Evolutionary conservation across 2,797 vertebrate species (phyloP).

Genomic region (Percopsis omiscomaycus): DNA sequence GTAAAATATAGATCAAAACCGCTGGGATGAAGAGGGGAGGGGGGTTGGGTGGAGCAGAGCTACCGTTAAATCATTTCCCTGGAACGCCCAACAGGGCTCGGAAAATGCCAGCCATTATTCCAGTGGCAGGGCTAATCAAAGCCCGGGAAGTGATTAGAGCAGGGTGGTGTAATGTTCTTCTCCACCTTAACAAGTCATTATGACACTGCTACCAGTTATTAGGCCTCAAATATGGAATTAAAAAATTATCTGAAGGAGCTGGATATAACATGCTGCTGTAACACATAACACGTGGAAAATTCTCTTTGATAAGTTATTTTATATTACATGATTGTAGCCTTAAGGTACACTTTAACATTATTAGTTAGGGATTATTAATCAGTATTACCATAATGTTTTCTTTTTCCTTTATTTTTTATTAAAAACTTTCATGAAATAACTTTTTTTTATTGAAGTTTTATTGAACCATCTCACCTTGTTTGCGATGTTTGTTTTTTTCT

Average conservation of each 20-base stretch:
- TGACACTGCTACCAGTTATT: slow-evolving; percentile 41
- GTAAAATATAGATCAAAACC: slow-evolving; percentile 82
- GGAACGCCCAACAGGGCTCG: slow-evolving; percentile 56
- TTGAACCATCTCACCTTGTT: too few relatives aligned
- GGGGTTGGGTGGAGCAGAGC: slow-evolving; percentile 49
- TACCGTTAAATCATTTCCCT: slow-evolving; percentile 72
- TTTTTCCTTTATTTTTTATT: too few relatives aligned
- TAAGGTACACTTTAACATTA: too few relatives aligned
- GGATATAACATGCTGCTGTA: not conserved
- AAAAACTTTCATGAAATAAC: too few relatives aligned
- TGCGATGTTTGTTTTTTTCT: too few relatives aligned
- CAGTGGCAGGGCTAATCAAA: slow-evolving; percentile 69
- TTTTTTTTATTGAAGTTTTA: too few relatives aligned
- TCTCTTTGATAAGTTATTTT: too few relatives aligned
- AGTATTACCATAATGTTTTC: too few relatives aligned
- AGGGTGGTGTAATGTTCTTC: slow-evolving; percentile 41
- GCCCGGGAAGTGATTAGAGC: slow-evolving; percentile 69
- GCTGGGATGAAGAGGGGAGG: slow-evolving; percentile 50
- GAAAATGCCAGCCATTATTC: slow-evolving; percentile 75
- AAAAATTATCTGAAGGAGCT: slow-evolving; percentile 21
- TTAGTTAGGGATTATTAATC: too few relatives aligned
- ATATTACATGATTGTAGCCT: too few relatives aligned
- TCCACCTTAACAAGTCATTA: slow-evolving; percentile 69
- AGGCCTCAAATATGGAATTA: slow-evolving; percentile 46
- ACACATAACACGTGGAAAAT: not conserved